Evolutionary conservation across 2,797 vertebrate species (phyloP).

Genomic region (Mormyrus proboscirostris): DNA sequence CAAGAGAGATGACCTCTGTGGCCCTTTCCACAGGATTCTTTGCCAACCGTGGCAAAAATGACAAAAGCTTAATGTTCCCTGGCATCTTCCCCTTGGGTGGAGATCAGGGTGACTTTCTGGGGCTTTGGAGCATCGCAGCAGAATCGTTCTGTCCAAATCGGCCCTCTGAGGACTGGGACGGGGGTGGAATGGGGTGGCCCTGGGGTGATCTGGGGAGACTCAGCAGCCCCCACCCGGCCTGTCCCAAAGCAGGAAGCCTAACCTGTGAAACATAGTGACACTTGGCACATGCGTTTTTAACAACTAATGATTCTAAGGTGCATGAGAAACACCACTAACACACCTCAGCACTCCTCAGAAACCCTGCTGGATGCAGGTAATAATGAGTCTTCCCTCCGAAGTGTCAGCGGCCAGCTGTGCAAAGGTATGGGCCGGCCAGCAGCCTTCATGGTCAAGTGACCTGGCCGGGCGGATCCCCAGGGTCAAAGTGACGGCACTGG

Average conservation of each 20-base stretch:
- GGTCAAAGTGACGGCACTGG: background rate
- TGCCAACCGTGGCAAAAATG: background rate
- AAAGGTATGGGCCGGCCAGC: background rate
- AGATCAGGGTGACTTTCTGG: background rate
- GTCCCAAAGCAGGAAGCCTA: background rate
- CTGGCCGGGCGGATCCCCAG: background rate
- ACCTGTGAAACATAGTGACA: background rate
- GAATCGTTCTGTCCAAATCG: background rate
- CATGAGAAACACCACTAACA: background rate
- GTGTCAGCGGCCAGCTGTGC: background rate
- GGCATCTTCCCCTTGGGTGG: background rate
- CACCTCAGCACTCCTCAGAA: background rate
- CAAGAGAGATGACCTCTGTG: constrained; percentile 3
- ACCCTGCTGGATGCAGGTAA: background rate
- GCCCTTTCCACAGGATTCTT: constrained; percentile 4
- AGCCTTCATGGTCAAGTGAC: background rate
- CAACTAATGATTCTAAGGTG: background rate
- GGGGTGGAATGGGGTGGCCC: background rate
- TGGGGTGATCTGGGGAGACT: background rate
- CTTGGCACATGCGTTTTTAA: background rate
- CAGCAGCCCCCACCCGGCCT: background rate
- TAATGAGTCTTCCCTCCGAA: background rate
- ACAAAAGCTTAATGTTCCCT: background rate
- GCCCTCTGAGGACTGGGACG: background rate
- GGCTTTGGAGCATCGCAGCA: background rate